Conservation (phyloP, 1,140 invertebrate species). For the Elysia chlorotica region DNA sequence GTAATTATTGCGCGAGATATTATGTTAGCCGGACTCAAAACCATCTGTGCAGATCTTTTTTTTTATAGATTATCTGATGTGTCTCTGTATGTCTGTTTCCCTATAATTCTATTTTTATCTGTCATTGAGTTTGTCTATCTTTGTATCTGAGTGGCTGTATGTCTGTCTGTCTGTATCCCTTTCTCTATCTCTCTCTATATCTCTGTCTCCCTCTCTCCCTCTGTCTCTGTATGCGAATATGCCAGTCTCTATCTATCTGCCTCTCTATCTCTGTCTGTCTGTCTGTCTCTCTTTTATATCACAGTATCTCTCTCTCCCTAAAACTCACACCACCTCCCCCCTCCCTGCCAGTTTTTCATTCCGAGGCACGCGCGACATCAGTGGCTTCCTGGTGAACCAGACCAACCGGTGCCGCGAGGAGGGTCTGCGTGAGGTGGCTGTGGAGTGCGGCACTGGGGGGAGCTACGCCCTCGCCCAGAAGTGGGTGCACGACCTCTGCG, state of each 20-base stretch:
- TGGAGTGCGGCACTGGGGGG: constrained; percentile 11
- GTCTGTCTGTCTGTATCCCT: too few species aligned
- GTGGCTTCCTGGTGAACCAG: constrained; percentile 12
- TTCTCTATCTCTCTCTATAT: too few species aligned
- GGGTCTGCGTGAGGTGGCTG: constrained; percentile 11
- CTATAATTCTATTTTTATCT: too few species aligned
- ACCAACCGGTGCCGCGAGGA: constrained; percentile 10
- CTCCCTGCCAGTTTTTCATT: constrained; percentile 4
- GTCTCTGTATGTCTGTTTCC: too few species aligned
- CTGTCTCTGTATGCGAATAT: too few species aligned
- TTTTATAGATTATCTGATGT: too few species aligned
- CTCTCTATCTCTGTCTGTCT: background rate
- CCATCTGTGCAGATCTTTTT: too few species aligned
- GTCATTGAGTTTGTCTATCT: too few species aligned
- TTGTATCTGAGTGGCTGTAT: too few species aligned
- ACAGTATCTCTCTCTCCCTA: background rate
- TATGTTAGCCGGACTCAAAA: too few species aligned
- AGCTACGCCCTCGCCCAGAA: constrained; percentile 22
- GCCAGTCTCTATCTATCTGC: background rate
- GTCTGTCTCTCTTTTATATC: background rate
- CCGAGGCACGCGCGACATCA: constrained; percentile 13
- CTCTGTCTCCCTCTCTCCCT: too few species aligned
- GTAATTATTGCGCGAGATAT: too few species aligned
- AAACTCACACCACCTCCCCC: background rate
- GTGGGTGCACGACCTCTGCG: constrained; percentile 22